These are phyloP conservation scores for Pollenia griseotomentosa DNA, from an alignment of 2,888 invertebrate genomes.

Conservation along the genomic window DNA sequence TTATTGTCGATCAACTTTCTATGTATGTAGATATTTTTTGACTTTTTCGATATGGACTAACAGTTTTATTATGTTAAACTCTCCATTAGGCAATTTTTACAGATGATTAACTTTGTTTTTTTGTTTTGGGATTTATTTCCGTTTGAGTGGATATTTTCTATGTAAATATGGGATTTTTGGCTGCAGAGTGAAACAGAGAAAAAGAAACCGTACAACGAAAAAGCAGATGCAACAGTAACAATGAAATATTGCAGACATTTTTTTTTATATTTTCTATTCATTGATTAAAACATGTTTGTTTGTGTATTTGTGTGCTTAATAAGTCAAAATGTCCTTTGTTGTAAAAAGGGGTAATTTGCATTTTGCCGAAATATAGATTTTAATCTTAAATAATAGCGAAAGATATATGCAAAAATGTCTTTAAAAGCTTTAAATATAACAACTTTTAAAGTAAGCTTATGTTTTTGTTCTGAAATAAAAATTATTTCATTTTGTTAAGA, in stretches of 20 bases:
- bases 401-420: neutral
- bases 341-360: neutral
- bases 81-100: constrained; percentile 71
- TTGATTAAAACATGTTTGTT: neutral
- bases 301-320: neutral
- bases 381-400: no score
- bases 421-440: neutral
- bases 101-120: constrained; percentile 62
- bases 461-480: neutral
- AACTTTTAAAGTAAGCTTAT: neutral
- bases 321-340: neutral
- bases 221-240: constrained; percentile 47
- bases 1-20: neutral
- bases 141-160: constrained; percentile 54
- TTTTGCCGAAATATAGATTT: neutral
- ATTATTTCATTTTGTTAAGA: neutral
- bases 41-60: constrained; percentile 28
- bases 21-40: constrained; percentile 9
- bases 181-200: constrained; percentile 9
- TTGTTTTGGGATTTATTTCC: constrained; percentile 43
- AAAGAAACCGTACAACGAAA: neutral
- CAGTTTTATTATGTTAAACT: constrained; percentile 68
- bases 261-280: no score
- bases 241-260: constrained; percentile 30
- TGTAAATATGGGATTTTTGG: constrained; percentile 57